Base-by-base conservation (phyloP, 2,888 invertebrate species). In the Oxycera nigricornis region DNA sequence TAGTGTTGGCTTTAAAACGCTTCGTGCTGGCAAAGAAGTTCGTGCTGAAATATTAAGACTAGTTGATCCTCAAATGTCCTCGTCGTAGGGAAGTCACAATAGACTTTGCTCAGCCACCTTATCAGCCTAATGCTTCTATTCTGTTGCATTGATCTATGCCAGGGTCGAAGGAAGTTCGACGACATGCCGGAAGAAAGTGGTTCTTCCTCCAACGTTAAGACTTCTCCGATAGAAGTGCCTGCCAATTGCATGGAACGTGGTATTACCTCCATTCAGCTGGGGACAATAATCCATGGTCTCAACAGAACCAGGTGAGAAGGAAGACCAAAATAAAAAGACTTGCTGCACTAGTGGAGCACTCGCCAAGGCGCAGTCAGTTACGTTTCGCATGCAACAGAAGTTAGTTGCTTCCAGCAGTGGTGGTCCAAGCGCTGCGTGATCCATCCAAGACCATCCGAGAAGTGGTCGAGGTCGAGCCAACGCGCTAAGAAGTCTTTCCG, bases 171-270 rank as follows among this genome's bases (percentile, higher is more conserved):
- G 61, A 61, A 61, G 61, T 17, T 17, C 20, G 28, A 61, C 31
- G n/a, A 61, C 61, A 61, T n/a, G 61, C 31, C 61, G 31, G 31
- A 61, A 31, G 61, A 61, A 61, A 61, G 61, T 61, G 61, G 61
- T 61, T 61, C 61, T 31, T 61, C 61, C 61, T 30, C 31, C 61
- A 31, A 9, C 30, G 31, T 31, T 31, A 28, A 46, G 14, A 31
- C 31, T 61, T 61, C 61, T 61, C 35, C 28, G 61, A 61, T 28
- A 28, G 20, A 61, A 61, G 11, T 31, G 31, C n/a, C n/a, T n/a
- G n/a, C 35, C 17, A 61, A 17, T 61, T 61, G 31, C 61, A 61
- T 61, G 61, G 17, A 31, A 61, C 31, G n/a, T 61, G 61, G 31
- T 61, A 9, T 2, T 52, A 46, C 24, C 46, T 14, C 46, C 14